Base-by-base conservation (phyloP, 1,140 invertebrate genomes). In the Temnothorax longispinosus region DNA sequence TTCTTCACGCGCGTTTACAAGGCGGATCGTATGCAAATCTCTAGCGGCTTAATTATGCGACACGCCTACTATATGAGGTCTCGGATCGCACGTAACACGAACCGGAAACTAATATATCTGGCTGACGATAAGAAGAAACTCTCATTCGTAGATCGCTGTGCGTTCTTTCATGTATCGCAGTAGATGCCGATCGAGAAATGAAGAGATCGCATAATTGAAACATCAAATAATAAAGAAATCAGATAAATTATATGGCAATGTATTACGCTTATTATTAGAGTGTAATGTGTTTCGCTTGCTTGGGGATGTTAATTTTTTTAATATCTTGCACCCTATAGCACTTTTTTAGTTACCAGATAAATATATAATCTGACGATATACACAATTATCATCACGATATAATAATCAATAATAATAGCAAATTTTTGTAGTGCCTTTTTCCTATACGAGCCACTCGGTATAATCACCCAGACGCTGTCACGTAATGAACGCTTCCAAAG, bases 21-120 rank as follows among this genome's bases (percentile, higher is more conserved):
- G 80, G 80, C 92, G 92, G 93, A 94, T 94, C 94, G 92, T 94
- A 94, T 94, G 94, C 93, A 94, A 94, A 94, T 94, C 94, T 94
- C 93, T 92, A 91, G 93, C 90, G 93, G 93, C 93, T 94, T 94
- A 94, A 94, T 94, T 94, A 94, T 93, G 92, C 94, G 91, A 93
- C 93, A 94, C 93, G 92, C 92, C 92, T 94, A 91, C 92, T 93
- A 93, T 93, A 93, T 92, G 91, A 90, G 91, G 89, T 88, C 91
- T 88, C 92, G 88, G 92, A 92, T 87, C 86, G 91, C 91, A 92
- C 86, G 92, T 93, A 94, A 94, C 93, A 91, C 92, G 92, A 93
- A 93, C 92, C 92, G 92, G 92, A 94, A 94, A 82, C 87, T 89
- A 86, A 94, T 94, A 93, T 93, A 94, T 93, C 92, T 93, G 92